Conservation (phyloP, 2,113 vertebrate genomes). For the Oreocharis arfaki region DNA sequence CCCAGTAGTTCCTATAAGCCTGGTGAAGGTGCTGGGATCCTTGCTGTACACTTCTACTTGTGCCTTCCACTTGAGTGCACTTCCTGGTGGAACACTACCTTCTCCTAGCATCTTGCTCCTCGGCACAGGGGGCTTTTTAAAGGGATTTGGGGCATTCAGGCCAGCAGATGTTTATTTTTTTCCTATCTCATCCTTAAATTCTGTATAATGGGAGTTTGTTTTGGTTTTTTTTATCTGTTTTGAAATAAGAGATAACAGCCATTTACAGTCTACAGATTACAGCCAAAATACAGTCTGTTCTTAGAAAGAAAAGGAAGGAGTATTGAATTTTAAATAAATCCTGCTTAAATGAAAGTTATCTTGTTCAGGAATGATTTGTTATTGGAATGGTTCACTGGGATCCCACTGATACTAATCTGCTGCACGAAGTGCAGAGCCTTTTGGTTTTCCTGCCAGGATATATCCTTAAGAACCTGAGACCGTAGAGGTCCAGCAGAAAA, state of each 20-base stretch:
- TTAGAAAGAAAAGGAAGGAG: background rate
- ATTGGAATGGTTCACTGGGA: background rate
- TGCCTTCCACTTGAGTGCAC: background rate
- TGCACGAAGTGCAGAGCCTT: background rate
- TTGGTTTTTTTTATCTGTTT: background rate
- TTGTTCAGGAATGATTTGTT: background rate
- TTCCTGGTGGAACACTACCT: background rate
- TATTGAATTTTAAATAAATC: conserved; percentile 5
- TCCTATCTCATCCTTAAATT: background rate
- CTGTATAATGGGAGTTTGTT: background rate
- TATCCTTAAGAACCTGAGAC: background rate
- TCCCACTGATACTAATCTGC: background rate
- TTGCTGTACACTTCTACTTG: background rate
- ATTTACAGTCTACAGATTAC: background rate
- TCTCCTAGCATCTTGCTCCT: background rate
- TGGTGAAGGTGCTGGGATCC: background rate
- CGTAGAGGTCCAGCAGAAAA: background rate
- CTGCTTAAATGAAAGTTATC: background rate
- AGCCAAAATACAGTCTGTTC: background rate
- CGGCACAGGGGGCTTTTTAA: background rate
- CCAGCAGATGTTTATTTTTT: background rate
- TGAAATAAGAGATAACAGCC: background rate
- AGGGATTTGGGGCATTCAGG: background rate
- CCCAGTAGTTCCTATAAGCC: background rate
- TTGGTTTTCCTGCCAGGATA: background rate